Conservation (phyloP, 2,888 invertebrate genomes). For the Ophion obscuratus region DNA sequence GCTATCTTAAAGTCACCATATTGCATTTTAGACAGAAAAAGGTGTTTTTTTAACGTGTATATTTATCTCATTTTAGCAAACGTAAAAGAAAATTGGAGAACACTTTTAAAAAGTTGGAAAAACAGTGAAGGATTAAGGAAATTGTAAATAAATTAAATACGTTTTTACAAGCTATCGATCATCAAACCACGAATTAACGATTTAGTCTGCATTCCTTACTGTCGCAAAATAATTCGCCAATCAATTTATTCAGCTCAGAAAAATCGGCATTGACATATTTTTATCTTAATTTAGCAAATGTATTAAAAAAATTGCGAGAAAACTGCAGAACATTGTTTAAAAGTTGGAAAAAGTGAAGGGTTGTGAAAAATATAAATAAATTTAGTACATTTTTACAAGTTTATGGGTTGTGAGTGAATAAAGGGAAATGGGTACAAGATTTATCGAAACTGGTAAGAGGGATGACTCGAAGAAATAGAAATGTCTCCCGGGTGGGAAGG, state of each 20-base stretch:
- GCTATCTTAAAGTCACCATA: too few species aligned
- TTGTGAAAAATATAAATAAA: not conserved
- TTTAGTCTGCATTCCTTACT: not conserved
- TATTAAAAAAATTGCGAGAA: not conserved
- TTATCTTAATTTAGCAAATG: not conserved
- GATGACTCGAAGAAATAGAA: not conserved
- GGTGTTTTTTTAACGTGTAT: too few species aligned
- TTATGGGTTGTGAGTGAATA: not conserved
- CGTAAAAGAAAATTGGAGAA: too few species aligned
- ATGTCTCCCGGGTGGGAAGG: constrained; percentile 1
- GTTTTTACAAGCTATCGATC: constrained; percentile 4
- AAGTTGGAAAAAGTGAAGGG: not conserved
- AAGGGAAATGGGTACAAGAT: not conserved
- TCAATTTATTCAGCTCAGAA: not conserved
- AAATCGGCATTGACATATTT: not conserved
- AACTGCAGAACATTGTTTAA: too few species aligned
- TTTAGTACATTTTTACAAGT: not conserved
- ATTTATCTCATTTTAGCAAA: too few species aligned
- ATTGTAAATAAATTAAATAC: too few species aligned
- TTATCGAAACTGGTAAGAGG: not conserved
- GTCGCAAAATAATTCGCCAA: not conserved
- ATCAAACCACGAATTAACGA: constrained; percentile 16
- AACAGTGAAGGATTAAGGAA: too few species aligned
- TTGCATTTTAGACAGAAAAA: too few species aligned
- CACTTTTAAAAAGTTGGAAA: too few species aligned